A percentile compares a stretch with the other conserved stretches of the same genome.
These are phyloP conservation scores for Nothobranchius furzeri DNA, from an alignment of 2,113 vertebrate species.

Conservation along the genomic window DNA sequence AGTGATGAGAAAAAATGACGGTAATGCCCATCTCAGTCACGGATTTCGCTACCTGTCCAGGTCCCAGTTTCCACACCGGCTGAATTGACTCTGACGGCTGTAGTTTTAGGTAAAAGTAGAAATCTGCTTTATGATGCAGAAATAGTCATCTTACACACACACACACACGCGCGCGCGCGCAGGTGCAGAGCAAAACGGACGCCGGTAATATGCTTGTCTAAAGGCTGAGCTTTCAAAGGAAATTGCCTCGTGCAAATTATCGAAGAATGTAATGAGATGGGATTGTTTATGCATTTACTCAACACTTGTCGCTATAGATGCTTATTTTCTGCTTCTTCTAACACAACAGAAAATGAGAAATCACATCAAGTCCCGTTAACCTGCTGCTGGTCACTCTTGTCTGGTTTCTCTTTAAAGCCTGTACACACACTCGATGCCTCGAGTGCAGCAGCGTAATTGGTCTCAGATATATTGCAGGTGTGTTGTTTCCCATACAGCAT, in stretches of 20 bases:
- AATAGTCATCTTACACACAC: background rate
- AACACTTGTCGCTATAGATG: constrained; percentile 54
- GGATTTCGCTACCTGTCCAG: constrained; percentile 3
- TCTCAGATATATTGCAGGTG: constrained; percentile 42
- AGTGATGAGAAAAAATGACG: constrained; percentile 60
- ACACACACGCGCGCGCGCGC: constrained; percentile 1
- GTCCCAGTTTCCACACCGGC: background rate
- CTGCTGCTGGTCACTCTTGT: constrained; percentile 20
- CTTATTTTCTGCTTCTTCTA: constrained; percentile 10
- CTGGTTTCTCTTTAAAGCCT: constrained; percentile 33
- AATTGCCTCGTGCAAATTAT: constrained; percentile 56
- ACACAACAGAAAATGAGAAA: constrained; percentile 38
- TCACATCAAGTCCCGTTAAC: constrained; percentile 29
- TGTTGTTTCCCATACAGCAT: constrained; percentile 27
- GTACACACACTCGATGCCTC: background rate
- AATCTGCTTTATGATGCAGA: background rate
- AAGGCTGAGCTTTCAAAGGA: constrained; percentile 66
- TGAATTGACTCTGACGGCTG: constrained; percentile 15
- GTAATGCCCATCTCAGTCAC: constrained; percentile 37
- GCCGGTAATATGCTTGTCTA: constrained; percentile 57
- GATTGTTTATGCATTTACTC: constrained; percentile 63
- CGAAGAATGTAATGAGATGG: constrained; percentile 60
- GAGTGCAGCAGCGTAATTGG: constrained; percentile 31
- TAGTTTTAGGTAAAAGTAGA: constrained; percentile 17
- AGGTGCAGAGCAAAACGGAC: constrained; percentile 45